Conservation (phyloP, 2,888 invertebrate species). For the Lysandra bellargus region DNA sequence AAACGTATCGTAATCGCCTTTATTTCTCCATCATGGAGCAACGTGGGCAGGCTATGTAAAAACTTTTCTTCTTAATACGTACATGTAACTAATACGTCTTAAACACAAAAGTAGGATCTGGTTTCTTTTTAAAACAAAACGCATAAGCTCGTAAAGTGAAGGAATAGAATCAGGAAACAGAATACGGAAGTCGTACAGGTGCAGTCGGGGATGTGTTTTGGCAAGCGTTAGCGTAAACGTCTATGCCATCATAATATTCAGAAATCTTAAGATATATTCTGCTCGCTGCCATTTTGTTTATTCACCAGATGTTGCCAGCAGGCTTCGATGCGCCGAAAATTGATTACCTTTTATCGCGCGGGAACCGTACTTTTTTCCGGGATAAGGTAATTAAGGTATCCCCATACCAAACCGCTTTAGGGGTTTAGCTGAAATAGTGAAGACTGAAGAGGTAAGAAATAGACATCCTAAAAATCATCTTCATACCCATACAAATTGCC, state of each 20-base stretch:
- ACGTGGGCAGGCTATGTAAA: too few relatives aligned
- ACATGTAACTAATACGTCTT: background rate
- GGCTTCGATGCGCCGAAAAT: background rate
- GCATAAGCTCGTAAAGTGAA: background rate
- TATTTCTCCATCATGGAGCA: background rate
- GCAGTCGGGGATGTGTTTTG: conserved; percentile 12
- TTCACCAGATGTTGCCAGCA: background rate
- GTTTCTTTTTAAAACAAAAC: conserved; percentile 11
- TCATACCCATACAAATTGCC: too few relatives aligned
- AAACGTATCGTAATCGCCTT: too few relatives aligned
- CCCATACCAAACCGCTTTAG: background rate
- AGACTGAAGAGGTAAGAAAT: too few relatives aligned
- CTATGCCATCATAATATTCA: background rate
- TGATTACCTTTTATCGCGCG: background rate
- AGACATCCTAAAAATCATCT: too few relatives aligned
- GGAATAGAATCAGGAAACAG: conserved; percentile 14
- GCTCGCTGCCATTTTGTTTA: too few relatives aligned
- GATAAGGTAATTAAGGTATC: background rate
- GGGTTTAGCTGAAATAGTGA: background rate
- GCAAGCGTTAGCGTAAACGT: background rate
- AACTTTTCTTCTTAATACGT: background rate
- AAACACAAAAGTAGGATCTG: background rate
- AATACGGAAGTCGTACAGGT: conserved; percentile 12
- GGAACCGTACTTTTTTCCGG: background rate
- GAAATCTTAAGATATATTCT: background rate